phyloP scores from a whole-genome alignment of 1,140 invertebrate species.

The Aphelenchoides besseyi region DNA sequence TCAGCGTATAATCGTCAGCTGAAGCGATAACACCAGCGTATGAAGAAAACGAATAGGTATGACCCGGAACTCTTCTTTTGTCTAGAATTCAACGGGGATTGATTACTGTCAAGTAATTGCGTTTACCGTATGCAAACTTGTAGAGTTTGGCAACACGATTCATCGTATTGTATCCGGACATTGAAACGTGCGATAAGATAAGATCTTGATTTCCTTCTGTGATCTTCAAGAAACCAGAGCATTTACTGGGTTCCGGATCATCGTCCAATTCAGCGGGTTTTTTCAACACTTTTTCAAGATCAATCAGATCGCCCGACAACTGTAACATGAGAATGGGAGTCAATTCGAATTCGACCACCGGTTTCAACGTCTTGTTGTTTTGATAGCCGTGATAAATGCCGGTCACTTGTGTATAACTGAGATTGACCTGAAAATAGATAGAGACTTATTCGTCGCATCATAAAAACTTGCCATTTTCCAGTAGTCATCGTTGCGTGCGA shows the following conservation, averaged over 20 bases:
- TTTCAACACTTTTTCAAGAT: conserved; percentile 54
- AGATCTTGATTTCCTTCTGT: conserved; percentile 56
- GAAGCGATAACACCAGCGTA: conserved; percentile 83
- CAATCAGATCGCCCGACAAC: conserved; percentile 57
- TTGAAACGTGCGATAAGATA: conserved; percentile 58
- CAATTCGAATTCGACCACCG: conserved; percentile 51
- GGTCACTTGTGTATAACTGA: conserved; percentile 58
- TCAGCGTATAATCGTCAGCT: conserved; percentile 80
- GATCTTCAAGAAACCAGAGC: conserved; percentile 58
- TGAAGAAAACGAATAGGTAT: conserved; percentile 75
- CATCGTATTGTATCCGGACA: conserved; percentile 60
- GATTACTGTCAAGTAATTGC: conserved; percentile 8
- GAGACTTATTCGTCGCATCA: background rate
- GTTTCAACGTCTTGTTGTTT: conserved; percentile 29
- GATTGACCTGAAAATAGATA: conserved; percentile 41
- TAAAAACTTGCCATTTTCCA: conserved; percentile 47
- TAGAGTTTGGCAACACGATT: conserved; percentile 60
- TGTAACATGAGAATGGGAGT: conserved; percentile 53
- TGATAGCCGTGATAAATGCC: conserved; percentile 38
- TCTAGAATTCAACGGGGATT: conserved; percentile 21
- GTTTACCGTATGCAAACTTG: conserved; percentile 59
- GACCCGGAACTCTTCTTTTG: conserved; percentile 63
- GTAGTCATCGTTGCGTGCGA: conserved; percentile 45
- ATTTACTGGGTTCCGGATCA: conserved; percentile 55
- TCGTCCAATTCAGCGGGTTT: conserved; percentile 46